Evolutionary conservation across 2,113 vertebrate genomes (phyloP).

Genomic region (Nesogale talazaci): DNA sequence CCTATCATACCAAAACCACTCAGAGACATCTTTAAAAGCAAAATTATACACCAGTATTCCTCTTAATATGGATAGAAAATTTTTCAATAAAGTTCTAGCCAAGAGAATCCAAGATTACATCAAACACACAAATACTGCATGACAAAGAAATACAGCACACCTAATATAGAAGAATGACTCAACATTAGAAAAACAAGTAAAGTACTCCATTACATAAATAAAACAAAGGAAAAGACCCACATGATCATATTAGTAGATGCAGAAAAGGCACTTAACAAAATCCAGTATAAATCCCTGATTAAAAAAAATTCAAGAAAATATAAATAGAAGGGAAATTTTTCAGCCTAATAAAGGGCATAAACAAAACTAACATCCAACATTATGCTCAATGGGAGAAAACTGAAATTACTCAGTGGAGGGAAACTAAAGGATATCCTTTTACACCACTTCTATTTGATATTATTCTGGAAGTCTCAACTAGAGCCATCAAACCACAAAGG

Average conservation of each 20-base stretch:
- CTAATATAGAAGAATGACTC: no score
- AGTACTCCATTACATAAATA: no score
- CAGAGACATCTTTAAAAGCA: not conserved
- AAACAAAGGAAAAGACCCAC: no score
- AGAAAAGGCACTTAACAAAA: conserved; percentile 5
- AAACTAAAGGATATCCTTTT: no score
- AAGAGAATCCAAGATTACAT: not conserved
- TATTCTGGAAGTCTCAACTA: not conserved
- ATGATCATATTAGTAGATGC: not conserved
- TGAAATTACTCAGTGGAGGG: not conserved
- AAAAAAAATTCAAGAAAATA: not conserved
- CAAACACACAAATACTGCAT: not conserved
- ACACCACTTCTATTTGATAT: not conserved
- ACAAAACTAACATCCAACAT: not conserved
- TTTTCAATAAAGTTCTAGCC: not conserved
- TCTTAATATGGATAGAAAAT: not conserved
- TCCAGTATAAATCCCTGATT: not conserved
- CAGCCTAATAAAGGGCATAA: not conserved
- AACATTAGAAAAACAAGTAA: no score
- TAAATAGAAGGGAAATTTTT: conserved; percentile 20
- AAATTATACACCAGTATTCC: not conserved
- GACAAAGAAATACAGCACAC: not conserved
- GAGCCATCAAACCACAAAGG: not conserved
- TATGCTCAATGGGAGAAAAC: not conserved
- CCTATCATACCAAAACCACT: no score